Conservation (phyloP, 2,113 vertebrate species). For the Muntiacus reevesi region DNA sequence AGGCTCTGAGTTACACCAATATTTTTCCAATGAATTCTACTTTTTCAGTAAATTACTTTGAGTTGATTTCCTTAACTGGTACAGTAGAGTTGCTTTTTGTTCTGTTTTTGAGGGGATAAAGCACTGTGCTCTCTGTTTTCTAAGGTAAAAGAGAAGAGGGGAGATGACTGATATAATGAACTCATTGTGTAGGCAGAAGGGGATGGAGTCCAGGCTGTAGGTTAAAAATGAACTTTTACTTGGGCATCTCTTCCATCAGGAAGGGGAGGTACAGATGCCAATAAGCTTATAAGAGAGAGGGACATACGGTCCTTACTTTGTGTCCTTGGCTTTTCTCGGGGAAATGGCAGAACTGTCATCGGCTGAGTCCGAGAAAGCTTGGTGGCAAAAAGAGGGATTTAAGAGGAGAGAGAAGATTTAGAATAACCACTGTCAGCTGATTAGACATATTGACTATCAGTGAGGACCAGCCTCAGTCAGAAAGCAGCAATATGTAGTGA, state of each 20-base stretch:
- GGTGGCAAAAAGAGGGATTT: background rate
- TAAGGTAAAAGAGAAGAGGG: background rate
- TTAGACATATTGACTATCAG: background rate
- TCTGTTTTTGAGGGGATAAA: background rate
- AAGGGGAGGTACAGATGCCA: background rate
- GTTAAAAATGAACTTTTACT: background rate
- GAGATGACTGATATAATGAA: background rate
- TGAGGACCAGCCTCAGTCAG: background rate
- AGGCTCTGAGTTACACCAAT: background rate
- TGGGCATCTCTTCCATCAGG: background rate
- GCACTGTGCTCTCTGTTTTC: background rate
- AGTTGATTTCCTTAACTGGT: background rate
- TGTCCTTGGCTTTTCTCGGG: background rate
- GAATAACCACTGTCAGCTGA: background rate
- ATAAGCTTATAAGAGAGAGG: background rate
- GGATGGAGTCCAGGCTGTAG: background rate
- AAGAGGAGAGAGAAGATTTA: background rate
- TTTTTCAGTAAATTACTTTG: background rate
- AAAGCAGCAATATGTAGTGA: background rate
- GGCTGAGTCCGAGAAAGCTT: background rate
- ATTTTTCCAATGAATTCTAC: background rate
- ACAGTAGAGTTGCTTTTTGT: background rate
- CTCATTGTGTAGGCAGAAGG: background rate
- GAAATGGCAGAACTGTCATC: background rate
- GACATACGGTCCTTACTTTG: background rate